Conservation (phyloP, 1,140 invertebrate species). For the Apis dorsata region DNA sequence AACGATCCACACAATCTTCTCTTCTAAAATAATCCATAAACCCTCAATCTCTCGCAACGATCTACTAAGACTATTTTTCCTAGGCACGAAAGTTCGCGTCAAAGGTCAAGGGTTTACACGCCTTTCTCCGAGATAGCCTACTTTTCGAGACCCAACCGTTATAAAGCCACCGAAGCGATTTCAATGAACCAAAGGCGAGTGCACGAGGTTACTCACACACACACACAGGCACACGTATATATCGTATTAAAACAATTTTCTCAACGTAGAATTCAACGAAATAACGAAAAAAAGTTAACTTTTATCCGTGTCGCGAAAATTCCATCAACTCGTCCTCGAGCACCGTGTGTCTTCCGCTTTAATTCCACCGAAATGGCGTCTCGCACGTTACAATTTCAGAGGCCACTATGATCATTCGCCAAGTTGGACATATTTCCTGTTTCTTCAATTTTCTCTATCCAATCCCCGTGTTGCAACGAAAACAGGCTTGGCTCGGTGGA, state of each 20-base stretch:
- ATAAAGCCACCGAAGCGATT: neutral
- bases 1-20: no score
- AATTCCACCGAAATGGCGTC: neutral
- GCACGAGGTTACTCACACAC: neutral
- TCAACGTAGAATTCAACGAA: neutral
- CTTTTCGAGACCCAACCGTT: neutral
- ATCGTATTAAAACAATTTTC: neutral
- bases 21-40: neutral
- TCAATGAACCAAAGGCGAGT: neutral
- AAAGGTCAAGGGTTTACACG: slow-evolving; percentile 35
- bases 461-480: neutral
- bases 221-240: no score
- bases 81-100: neutral
- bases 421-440: slow-evolving; percentile 45
- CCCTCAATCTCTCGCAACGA: neutral
- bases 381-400: slow-evolving; percentile 34
- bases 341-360: neutral
- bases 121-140: slow-evolving; percentile 29
- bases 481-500: slow-evolving; percentile 7
- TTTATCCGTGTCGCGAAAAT: neutral
- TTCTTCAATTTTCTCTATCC: slow-evolving; percentile 37
- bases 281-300: slow-evolving; percentile 3
- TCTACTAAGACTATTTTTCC: neutral
- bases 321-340: neutral
- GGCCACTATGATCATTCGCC: slow-evolving; percentile 37